phyloP scores from a whole-genome alignment of 1,140 invertebrate genomes.

The Acromyrmex echinatior region DNA sequence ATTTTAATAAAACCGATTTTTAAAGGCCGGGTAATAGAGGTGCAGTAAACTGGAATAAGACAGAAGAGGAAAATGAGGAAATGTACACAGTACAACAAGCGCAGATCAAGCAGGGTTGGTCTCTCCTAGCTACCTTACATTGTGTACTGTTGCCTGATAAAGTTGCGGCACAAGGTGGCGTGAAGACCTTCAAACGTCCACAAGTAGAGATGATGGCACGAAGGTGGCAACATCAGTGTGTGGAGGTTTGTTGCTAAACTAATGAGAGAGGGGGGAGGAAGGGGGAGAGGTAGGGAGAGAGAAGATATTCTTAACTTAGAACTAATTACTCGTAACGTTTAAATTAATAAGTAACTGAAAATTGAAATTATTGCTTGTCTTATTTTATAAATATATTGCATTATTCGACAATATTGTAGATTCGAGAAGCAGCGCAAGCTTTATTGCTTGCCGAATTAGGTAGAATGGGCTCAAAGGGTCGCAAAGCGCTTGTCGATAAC shows the following conservation, averaged over 20 bases:
- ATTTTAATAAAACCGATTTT: slow-evolving; percentile 16
- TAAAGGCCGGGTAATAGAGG: slow-evolving; percentile 82
- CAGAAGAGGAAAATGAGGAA: slow-evolving; percentile 93
- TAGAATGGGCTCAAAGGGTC: slow-evolving; percentile 95
- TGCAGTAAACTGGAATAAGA: slow-evolving; percentile 89
- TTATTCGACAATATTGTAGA: slow-evolving; percentile 82
- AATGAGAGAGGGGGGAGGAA: too few species aligned
- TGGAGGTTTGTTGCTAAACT: slow-evolving; percentile 90
- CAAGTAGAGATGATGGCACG: slow-evolving; percentile 99
- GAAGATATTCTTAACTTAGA: slow-evolving; percentile 1
- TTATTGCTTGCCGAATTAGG: slow-evolving; percentile 97
- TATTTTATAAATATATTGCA: neutral
- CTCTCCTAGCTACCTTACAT: slow-evolving; percentile 97
- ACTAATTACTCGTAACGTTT: neutral
- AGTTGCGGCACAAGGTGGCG: slow-evolving; percentile 90
- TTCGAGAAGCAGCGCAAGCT: slow-evolving; percentile 98
- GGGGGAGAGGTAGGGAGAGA: too few species aligned
- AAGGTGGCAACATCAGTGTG: slow-evolving; percentile 99
- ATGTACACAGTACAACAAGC: slow-evolving; percentile 94
- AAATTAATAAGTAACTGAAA: neutral
- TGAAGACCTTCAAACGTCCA: slow-evolving; percentile 95
- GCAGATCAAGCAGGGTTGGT: slow-evolving; percentile 99
- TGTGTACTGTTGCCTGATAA: slow-evolving; percentile 98
- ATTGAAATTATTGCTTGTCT: slow-evolving; percentile 5
- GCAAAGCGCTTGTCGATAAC: slow-evolving; percentile 96